Evolutionary conservation across 2,797 vertebrate genomes (phyloP), one percentile per base, ranked within the genome.

Genomic region (Spondyliosoma cantharus): DNA sequence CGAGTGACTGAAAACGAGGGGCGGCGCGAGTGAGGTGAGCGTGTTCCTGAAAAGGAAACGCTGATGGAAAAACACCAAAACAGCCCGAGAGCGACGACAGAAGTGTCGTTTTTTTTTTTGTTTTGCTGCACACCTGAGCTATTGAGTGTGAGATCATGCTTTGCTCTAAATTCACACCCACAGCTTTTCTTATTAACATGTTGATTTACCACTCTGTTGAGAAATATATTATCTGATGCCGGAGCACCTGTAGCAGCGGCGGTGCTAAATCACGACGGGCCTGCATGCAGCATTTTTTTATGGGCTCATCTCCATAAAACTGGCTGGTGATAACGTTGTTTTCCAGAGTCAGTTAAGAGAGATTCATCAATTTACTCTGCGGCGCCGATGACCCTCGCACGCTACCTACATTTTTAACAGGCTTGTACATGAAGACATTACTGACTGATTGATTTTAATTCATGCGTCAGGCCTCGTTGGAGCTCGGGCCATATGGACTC

Each of bases 281-380:
- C 58, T 61, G 58, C 48, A 32, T 61, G 71, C 62, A 75, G 29
- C 68, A 74, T 62, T 76, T 66, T 29, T 80, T 88, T 54, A 85
- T 86, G 66, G 45, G 22, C 62, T 84, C 52, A 69, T 83, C 80
- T 87, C 74, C 71, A 82, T 74, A 84, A 78, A 78, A 81, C 53
- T 37, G 53, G 20, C 43, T 68, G 70, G 46, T 43, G 27, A 82
- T 78, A 74, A 76, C 83, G 77, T 81, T 81, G 62, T 87, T 88
- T 89, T 81, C 27, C 49, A 57, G 69, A 76, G 65, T 72, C 37
- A 58, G 29, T 37, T 52, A 52, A 32, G 42, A 64, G 53, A 22
- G 64, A 79, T 83, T 69, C 59, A 82, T 80, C 48, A 73, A 56
- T 83, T 83, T 83, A 72, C 56, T 63, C 20, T 27, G 43, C 57